Conservation (phyloP, 1,140 invertebrate genomes). For the Drosophila subobscura region DNA sequence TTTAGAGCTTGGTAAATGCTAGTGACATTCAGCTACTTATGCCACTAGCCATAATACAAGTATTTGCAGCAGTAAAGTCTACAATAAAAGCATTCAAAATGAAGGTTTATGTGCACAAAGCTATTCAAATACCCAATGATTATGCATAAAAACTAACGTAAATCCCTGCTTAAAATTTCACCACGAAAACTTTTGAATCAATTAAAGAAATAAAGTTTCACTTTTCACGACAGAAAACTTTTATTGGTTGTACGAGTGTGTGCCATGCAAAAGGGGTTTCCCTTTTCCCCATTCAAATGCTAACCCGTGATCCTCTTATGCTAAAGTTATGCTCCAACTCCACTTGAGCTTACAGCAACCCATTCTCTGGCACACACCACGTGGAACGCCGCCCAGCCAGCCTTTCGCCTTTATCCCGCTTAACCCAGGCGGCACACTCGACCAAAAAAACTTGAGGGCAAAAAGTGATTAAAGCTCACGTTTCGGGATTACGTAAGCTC, state of each 20-base stretch:
- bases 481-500: slow-evolving; percentile 75
- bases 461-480: slow-evolving; percentile 61
- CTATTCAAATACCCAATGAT: no score
- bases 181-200: slow-evolving; percentile 10
- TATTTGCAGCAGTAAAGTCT: no score
- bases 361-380: not conserved
- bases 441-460: slow-evolving; percentile 6
- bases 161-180: no score
- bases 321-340: slow-evolving; percentile 34
- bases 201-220: slow-evolving; percentile 23
- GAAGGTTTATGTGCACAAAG: no score
- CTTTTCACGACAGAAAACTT: slow-evolving; percentile 13
- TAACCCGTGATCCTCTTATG: slow-evolving; percentile 37
- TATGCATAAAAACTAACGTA: no score
- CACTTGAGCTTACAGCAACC: slow-evolving; percentile 21
- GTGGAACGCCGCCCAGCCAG: not conserved
- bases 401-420: no score
- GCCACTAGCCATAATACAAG: no score
- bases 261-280: slow-evolving; percentile 10
- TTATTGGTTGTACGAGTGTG: slow-evolving; percentile 6
- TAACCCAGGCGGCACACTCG: not conserved
- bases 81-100: no score
- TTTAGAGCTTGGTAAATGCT: no score
- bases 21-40: no score
- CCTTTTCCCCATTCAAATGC: slow-evolving; percentile 4